Conservation (phyloP, 2,113 vertebrate species). For the Scolopax mira region DNA sequence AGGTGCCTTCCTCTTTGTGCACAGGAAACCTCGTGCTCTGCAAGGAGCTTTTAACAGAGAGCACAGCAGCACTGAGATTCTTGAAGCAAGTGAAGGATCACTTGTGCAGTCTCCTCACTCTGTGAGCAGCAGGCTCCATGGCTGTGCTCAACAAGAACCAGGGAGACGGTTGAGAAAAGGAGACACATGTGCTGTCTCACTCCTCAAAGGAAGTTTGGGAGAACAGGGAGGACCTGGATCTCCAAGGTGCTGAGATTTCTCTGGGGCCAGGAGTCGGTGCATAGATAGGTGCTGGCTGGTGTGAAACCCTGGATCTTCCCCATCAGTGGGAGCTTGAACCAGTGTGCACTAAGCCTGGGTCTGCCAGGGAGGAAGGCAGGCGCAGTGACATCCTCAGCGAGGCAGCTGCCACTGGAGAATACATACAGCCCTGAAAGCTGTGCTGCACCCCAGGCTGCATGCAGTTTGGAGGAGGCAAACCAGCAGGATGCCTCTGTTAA, state of each 20-base stretch:
- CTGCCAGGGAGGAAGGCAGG: not conserved
- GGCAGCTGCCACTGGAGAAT: not conserved
- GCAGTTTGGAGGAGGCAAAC: not conserved
- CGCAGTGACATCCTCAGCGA: rapidly evolving
- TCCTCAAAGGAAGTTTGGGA: not conserved
- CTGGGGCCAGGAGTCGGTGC: too few species aligned
- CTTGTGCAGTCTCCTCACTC: not conserved
- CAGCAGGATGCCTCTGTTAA: not conserved
- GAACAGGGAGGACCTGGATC: not conserved
- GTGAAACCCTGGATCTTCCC: not conserved
- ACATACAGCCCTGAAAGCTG: not conserved
- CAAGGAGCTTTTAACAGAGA: not conserved
- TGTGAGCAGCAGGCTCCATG: not conserved
- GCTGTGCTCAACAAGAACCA: rapidly evolving
- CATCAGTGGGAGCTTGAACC: too few species aligned
- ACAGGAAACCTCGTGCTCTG: not conserved
- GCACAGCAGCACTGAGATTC: not conserved
- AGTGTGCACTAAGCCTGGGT: not conserved
- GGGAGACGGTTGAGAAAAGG: not conserved
- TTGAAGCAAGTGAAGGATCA: not conserved
- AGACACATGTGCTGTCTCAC: rapidly evolving
- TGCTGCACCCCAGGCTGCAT: not conserved
- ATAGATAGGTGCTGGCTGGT: not conserved
- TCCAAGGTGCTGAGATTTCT: not conserved
- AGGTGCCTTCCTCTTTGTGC: not conserved